Percentiles rank a stretch among this genome's conserved stretches.
Evolutionary conservation across 2,797 vertebrate genomes (phyloP).

Genomic region (Tangara arthus): DNA sequence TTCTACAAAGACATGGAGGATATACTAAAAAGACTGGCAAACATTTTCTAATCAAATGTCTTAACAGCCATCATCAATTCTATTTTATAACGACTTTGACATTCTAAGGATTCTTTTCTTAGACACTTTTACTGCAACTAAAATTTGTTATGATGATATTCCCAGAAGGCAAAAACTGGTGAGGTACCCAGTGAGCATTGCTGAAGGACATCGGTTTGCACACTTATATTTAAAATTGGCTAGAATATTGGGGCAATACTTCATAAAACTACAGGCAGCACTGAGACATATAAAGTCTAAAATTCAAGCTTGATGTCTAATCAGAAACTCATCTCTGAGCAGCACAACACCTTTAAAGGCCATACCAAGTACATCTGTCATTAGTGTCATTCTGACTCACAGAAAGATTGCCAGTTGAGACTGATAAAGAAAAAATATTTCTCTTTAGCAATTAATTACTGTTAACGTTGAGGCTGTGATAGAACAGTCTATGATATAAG

Average conservation of each 20-base stretch:
- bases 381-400: background rate
- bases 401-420: background rate
- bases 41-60: background rate
- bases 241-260: background rate
- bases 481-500: background rate
- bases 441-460: background rate
- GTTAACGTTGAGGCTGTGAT: background rate
- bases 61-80: background rate
- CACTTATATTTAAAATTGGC: background rate
- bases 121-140: background rate
- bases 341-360: background rate
- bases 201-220: background rate
- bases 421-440: background rate
- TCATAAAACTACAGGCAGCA: background rate
- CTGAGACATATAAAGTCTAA: background rate
- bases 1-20: background rate
- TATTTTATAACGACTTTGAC: background rate
- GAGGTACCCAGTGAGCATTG: background rate
- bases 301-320: background rate
- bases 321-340: background rate
- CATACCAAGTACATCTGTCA: background rate
- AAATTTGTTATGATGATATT: background rate
- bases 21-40: background rate
- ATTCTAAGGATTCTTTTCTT: background rate
- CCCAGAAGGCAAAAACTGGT: background rate